These are phyloP conservation scores for Chionis minor DNA, from an alignment of 2,113 vertebrate genomes.

Conservation along the genomic window DNA sequence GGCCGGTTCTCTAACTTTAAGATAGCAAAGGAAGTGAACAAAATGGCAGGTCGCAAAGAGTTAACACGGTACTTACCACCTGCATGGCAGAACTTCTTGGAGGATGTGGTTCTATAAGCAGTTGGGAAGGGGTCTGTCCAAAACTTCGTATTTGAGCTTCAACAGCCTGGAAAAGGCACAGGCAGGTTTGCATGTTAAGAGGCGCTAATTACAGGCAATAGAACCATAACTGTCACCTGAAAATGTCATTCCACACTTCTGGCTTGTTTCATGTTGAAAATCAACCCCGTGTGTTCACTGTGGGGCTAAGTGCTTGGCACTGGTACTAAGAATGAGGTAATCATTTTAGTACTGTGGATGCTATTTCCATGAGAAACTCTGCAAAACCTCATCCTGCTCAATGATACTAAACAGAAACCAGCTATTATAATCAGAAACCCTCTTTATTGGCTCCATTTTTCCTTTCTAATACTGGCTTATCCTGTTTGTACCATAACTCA, in stretches of 20 bases:
- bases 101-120: conserved; percentile 96
- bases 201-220: conserved; percentile 88
- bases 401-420: conserved; percentile 85
- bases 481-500: conserved; percentile 32
- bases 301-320: conserved; percentile 78
- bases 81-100: conserved; percentile 98
- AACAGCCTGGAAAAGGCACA: conserved; percentile 85
- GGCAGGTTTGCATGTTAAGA: conserved; percentile 82
- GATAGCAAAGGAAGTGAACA: not conserved
- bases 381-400: conserved; percentile 72
- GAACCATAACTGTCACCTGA: conserved; percentile 85
- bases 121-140: conserved; percentile 96
- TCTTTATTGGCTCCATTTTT: conserved; percentile 63
- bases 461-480: conserved; percentile 55
- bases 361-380: conserved; percentile 84
- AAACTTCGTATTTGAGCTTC: conserved; percentile 98
- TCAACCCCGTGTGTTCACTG: conserved; percentile 66
- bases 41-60: not conserved
- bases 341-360: conserved; percentile 73
- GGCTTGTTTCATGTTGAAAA: conserved; percentile 82
- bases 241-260: conserved; percentile 80
- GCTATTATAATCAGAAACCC: conserved; percentile 69
- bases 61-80: conserved; percentile 84
- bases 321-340: conserved; percentile 80
- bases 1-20: not conserved